Evolutionary conservation across 2,113 vertebrate genomes (phyloP).

Genomic region (Columba livia): DNA sequence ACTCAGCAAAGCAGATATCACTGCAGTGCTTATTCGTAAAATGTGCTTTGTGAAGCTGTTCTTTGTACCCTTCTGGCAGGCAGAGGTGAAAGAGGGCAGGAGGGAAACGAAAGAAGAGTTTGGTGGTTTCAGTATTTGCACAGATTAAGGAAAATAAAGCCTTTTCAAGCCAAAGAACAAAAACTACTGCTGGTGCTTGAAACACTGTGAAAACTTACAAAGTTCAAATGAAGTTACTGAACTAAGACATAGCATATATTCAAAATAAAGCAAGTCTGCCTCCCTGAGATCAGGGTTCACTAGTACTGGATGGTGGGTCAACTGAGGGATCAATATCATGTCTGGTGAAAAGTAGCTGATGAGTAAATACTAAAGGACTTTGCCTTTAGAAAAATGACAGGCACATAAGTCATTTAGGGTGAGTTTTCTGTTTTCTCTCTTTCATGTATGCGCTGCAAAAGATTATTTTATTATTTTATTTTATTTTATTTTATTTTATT

Average conservation of each 20-base stretch:
- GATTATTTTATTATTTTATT: background rate
- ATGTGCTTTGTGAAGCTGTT: conserved; percentile 3
- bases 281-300: background rate
- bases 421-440: background rate
- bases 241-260: background rate
- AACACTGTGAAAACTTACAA: background rate
- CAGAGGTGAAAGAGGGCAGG: background rate
- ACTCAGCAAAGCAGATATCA: background rate
- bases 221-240: background rate
- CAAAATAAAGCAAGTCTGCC: background rate
- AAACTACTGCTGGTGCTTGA: background rate
- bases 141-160: background rate
- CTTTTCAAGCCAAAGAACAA: background rate
- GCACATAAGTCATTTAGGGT: background rate
- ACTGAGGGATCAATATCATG: background rate
- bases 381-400: background rate
- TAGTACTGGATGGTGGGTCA: background rate
- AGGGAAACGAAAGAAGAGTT: background rate
- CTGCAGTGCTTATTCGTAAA: background rate
- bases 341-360: background rate
- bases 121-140: background rate
- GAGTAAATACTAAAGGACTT: conserved; percentile 45
- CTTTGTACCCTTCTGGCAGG: conserved; percentile 11
- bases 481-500: background rate
- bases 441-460: background rate